Percentiles rank a stretch among this genome's conserved stretches.
phyloP scores from a whole-genome alignment of 37 sponge, comb jelly and placozoan species.

The Amphimedon queenslandica region DNA sequence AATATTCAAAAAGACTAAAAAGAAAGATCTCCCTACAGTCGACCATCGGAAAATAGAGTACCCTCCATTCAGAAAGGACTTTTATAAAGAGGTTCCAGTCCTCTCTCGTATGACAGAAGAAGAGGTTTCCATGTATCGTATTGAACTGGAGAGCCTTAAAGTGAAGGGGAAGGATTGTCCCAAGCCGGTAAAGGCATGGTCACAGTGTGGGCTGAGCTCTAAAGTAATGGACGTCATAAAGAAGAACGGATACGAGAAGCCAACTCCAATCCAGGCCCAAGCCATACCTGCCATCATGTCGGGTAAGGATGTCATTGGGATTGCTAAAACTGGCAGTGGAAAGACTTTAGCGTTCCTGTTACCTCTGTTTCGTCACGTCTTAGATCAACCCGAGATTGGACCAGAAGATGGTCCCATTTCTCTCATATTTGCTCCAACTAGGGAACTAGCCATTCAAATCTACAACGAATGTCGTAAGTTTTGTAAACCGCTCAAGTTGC shows the following conservation, averaged over 20 bases:
- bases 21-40: constrained; percentile 86
- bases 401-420: constrained; percentile 92
- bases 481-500: constrained; percentile 77
- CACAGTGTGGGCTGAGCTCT: constrained; percentile 84
- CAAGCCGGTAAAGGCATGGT: constrained; percentile 92
- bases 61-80: constrained; percentile 77
- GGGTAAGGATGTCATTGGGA: constrained; percentile 93
- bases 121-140: constrained; percentile 69
- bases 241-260: constrained; percentile 80
- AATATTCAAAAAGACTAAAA: constrained; percentile 65
- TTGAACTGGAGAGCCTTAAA: constrained; percentile 76
- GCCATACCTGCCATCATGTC: constrained; percentile 98
- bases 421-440: constrained; percentile 86
- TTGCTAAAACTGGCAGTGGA: constrained; percentile 97
- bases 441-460: constrained; percentile 96
- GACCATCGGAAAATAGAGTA: constrained; percentile 86
- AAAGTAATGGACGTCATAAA: constrained; percentile 79
- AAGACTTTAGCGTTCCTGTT: constrained; percentile 97
- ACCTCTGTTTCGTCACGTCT: constrained; percentile 90
- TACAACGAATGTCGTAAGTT: constrained; percentile 89
- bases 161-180: constrained; percentile 95
- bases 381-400: constrained; percentile 87
- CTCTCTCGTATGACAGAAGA: constrained; percentile 86
- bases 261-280: constrained; percentile 96
- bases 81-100: constrained; percentile 98